A percentile compares a stretch with the other conserved stretches of the same genome.
These are phyloP conservation scores for Neotragus pygmaeus DNA, from an alignment of 2,113 vertebrate species.

Conservation along the genomic window DNA sequence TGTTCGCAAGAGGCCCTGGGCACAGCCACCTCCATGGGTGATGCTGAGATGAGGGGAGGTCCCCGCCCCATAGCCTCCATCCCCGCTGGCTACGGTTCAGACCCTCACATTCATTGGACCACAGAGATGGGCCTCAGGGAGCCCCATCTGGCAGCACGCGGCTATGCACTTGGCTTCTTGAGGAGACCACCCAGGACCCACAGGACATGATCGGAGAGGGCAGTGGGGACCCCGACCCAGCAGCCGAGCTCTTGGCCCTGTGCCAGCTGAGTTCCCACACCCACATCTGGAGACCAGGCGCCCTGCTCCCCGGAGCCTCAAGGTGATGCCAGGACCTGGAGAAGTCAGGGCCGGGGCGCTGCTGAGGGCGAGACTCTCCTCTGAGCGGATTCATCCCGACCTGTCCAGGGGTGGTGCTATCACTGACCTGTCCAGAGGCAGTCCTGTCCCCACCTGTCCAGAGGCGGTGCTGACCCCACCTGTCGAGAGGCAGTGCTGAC, in stretches of 20 bases:
- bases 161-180: neutral
- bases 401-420: neutral
- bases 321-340: rapidly evolving
- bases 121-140: too few relatives aligned
- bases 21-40: neutral
- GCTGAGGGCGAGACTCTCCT: neutral
- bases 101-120: rapidly evolving
- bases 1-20: neutral
- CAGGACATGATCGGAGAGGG: rapidly evolving
- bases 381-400: neutral
- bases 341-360: rapidly evolving
- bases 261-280: neutral
- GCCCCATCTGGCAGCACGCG: rapidly evolving
- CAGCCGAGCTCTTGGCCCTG: rapidly evolving
- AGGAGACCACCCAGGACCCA: rapidly evolving
- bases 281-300: neutral
- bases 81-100: neutral
- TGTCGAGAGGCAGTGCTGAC: rapidly evolving
- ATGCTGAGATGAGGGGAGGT: too few relatives aligned
- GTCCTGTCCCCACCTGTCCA: too few relatives aligned
- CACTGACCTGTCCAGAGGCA: neutral
- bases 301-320: rapidly evolving
- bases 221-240: neutral
- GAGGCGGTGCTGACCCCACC: rapidly evolving
- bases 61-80: neutral